Evolutionary conservation across 2,888 invertebrate genomes (phyloP), one percentile per base, ranked within the genome.

Genomic region (Tillus elongatus): DNA sequence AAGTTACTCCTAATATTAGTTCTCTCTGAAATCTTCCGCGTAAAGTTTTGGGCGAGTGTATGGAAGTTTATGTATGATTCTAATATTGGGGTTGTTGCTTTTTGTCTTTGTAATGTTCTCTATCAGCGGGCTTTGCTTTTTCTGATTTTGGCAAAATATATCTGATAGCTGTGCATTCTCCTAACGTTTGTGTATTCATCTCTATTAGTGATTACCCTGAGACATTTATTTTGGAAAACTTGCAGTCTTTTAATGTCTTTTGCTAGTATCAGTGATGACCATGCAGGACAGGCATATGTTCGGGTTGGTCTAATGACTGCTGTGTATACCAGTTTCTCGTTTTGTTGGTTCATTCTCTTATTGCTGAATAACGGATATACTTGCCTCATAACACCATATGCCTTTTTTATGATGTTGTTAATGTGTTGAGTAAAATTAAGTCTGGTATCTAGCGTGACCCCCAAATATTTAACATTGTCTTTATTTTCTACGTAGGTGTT

Each of bases 211-310:
- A 45, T 39, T 2, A 47, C 24, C 37, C 48, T 35, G 1, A 50
- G 37, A 6, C 36, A 33, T 36, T 34, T 35, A 16, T 38, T 40
- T 32, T 41, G 38, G 16, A 37, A 36, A 8, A 27, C 13, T 38
- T 35, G 1, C 13, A 13, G 4, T 27, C 27, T 3, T 33, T 13
- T 30, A 11, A 26, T 3, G 15, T 9, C 6, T 3, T 14, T 31
- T 26, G 4, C 26, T 3, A 13, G 2, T n/a, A n/a, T n/a, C 2
- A 35, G 9, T 13, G 24, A 13, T 27, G 35, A 38, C 36, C 36
- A 42, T 0, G 46, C 44, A 24, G 53, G 53, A 10, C 47, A 43
- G 1, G 50, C 53, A 32, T 53, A 54, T 9, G 43, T 40, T 1
- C 51, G 15, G 2, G 42, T 32, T 9, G 51, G 50, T 15, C 44